Conservation (phyloP, 2,797 vertebrate genomes). For the Alcedo quadribrachys region DNA sequence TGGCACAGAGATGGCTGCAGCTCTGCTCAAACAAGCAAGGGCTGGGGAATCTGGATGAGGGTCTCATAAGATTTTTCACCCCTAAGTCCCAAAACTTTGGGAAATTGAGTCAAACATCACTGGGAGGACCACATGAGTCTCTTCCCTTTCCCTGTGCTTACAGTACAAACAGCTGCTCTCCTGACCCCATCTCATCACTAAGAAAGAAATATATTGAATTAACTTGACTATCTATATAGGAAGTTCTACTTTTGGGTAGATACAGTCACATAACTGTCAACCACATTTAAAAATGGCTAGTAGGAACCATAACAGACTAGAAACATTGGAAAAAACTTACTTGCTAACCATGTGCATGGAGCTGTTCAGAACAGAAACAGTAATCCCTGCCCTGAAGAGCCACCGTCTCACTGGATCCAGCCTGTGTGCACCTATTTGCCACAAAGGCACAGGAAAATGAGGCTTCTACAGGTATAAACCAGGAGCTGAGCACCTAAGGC, state of each 20-base stretch:
- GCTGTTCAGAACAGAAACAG: neutral
- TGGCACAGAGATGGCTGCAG: neutral
- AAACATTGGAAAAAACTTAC: neutral
- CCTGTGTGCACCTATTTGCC: neutral
- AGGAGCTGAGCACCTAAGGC: neutral
- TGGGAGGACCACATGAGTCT: neutral
- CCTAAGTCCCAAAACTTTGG: neutral
- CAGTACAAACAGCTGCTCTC: neutral
- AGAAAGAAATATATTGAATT: neutral
- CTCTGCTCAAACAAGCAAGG: neutral
- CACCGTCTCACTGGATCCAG: neutral
- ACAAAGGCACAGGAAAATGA: neutral
- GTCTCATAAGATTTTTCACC: neutral
- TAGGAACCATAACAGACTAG: neutral
- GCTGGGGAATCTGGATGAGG: rapidly evolving
- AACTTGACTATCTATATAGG: neutral
- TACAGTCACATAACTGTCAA: neutral
- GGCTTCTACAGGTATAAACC: neutral
- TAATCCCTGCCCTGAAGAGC: neutral
- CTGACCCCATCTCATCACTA: neutral
- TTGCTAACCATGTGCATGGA: neutral
- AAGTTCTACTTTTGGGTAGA: neutral
- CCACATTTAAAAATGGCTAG: neutral
- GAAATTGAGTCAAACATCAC: neutral
- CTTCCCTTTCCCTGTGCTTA: neutral